A percentile compares a stretch with the other conserved stretches of the same genome.
Conservation (phyloP, 2,797 vertebrate genomes). For the Monodelphis domestica region DNA sequence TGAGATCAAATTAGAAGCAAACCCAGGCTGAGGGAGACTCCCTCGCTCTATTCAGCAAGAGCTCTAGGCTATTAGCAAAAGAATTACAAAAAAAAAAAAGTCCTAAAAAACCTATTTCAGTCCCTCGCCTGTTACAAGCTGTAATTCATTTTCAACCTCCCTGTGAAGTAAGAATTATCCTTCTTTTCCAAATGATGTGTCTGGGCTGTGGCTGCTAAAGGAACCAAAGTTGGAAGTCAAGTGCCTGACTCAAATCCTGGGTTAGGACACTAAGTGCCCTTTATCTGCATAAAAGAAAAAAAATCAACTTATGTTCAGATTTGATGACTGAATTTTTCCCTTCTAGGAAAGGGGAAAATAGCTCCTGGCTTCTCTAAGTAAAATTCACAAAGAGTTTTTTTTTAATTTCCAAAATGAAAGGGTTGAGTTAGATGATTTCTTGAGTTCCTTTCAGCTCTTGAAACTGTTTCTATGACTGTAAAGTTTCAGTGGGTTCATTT, state of each 20-base stretch:
- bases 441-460: not conserved
- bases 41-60: not conserved
- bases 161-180: not conserved
- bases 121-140: slow-evolving; percentile 47
- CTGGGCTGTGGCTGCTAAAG: slow-evolving; percentile 4
- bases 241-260: slow-evolving; percentile 45
- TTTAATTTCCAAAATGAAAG: not conserved
- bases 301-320: slow-evolving; percentile 11
- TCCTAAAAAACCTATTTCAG: slow-evolving; percentile 48
- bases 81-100: slow-evolving; percentile 55
- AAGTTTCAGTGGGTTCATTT: slow-evolving; percentile 12
- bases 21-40: not conserved
- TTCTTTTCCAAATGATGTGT: not conserved
- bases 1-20: slow-evolving; percentile 29
- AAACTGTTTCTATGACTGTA: not conserved
- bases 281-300: not conserved
- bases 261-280: not conserved
- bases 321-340: slow-evolving; percentile 13
- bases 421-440: not conserved
- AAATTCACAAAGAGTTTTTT: slow-evolving; percentile 25
- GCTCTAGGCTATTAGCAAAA: slow-evolving; percentile 1
- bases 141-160: not conserved
- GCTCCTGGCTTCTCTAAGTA: slow-evolving; percentile 42
- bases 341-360: not conserved
- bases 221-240: slow-evolving; percentile 28